Conservation (phyloP, 2,113 vertebrate genomes). For the Pterocles gutturalis region DNA sequence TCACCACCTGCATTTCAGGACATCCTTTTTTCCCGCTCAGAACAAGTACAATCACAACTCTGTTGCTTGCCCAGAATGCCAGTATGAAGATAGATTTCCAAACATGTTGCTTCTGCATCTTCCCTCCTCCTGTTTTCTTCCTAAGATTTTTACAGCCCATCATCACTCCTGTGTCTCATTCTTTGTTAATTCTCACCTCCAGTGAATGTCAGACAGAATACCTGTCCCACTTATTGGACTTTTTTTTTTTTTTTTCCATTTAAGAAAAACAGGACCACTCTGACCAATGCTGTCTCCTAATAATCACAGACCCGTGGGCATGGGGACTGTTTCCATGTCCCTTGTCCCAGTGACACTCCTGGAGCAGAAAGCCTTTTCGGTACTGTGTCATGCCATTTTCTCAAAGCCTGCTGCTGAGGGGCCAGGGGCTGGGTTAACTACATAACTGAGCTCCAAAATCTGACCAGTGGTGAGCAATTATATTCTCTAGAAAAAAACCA, state of each 20-base stretch:
- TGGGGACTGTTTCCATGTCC: neutral
- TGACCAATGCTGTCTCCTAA: neutral
- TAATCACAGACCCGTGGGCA: rapidly evolving
- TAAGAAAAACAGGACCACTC: neutral
- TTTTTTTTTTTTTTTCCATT: neutral
- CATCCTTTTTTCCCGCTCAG: neutral
- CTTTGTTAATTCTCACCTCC: neutral
- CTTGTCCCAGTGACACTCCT: neutral
- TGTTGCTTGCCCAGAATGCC: neutral
- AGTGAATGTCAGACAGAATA: neutral
- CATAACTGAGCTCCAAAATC: neutral
- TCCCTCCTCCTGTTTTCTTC: neutral
- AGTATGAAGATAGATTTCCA: neutral
- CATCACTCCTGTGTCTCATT: neutral
- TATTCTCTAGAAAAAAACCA: neutral
- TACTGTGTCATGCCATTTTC: neutral
- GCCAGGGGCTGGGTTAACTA: neutral
- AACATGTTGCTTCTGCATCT: neutral
- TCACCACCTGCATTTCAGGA: neutral
- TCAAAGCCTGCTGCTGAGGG: neutral
- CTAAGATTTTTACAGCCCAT: neutral
- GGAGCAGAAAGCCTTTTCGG: neutral
- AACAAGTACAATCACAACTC: neutral
- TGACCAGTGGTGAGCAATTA: neutral
- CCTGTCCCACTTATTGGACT: neutral